Conservation (phyloP, 2,113 vertebrate species). For the Tetrao urogallus region DNA sequence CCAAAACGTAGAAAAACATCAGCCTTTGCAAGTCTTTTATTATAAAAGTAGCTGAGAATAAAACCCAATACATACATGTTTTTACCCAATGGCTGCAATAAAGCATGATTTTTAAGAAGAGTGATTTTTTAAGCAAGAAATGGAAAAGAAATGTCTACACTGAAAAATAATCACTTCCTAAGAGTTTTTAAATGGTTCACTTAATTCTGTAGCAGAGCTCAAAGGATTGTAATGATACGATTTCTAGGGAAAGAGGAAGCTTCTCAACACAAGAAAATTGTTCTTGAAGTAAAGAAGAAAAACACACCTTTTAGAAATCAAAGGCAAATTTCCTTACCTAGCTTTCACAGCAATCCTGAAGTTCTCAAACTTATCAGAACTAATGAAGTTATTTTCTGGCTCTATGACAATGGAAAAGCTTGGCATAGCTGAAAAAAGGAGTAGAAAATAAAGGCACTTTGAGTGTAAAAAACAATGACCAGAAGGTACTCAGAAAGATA, state of each 20-base stretch:
- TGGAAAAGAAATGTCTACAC: neutral
- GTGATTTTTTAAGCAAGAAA: neutral
- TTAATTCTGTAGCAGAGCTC: neutral
- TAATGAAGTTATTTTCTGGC: constrained; percentile 80
- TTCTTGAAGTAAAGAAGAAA: neutral
- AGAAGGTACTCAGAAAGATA: neutral
- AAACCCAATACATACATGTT: neutral
- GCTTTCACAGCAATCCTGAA: constrained; percentile 80
- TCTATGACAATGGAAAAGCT: constrained; percentile 78
- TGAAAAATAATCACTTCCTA: neutral
- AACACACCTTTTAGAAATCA: neutral
- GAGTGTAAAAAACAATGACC: neutral
- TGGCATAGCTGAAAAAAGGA: constrained; percentile 79
- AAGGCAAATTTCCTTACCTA: constrained; percentile 68
- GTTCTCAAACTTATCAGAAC: constrained; percentile 76
- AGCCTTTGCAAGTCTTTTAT: constrained; percentile 71
- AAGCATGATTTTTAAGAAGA: neutral
- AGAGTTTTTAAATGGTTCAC: neutral
- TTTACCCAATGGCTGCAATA: neutral
- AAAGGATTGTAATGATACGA: neutral
- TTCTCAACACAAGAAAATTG: neutral
- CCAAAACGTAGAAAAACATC: constrained; percentile 80
- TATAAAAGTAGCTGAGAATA: constrained; percentile 81
- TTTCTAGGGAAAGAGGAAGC: neutral
- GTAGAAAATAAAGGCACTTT: neutral